Evolutionary conservation across 2,797 vertebrate genomes (phyloP).

Genomic region (Acrossocheilus fasciatus): DNA sequence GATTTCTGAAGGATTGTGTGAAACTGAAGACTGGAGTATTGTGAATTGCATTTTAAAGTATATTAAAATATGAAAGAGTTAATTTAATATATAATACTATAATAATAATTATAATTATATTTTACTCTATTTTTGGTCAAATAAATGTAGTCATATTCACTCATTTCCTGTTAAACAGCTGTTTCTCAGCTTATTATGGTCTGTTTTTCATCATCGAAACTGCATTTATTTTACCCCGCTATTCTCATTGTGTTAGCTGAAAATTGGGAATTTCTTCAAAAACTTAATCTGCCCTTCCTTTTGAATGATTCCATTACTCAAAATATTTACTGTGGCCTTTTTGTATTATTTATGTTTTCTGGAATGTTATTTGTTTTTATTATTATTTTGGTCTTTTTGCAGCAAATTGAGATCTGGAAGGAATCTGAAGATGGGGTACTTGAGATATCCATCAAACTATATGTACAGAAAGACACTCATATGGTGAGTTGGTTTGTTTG

Average conservation of each 20-base stretch:
- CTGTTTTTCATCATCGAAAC: background rate
- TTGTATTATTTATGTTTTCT: background rate
- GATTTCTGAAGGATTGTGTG: background rate
- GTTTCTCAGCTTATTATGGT: background rate
- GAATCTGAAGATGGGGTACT: slow-evolving; percentile 84
- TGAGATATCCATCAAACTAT: slow-evolving; percentile 84
- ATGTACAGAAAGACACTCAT: slow-evolving; percentile 86
- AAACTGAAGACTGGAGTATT: background rate
- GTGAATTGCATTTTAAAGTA: background rate
- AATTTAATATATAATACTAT: too few species aligned
- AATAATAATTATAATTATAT: background rate
- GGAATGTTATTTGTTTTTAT: background rate
- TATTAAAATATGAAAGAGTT: background rate
- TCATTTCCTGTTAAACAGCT: background rate
- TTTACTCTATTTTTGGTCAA: background rate
- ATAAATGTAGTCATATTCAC: background rate
- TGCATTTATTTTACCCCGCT: background rate
- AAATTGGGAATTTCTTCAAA: background rate
- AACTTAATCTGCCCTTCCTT: background rate
- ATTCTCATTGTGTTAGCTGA: background rate
- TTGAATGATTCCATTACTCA: background rate
- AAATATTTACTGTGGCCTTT: background rate
- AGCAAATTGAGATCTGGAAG: slow-evolving; percentile 87
- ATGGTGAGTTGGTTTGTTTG: slow-evolving; percentile 77
- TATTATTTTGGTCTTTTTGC: slow-evolving; percentile 50